Evolutionary conservation across 1,140 invertebrate species (phyloP).

Genomic region (Drosophila ironensis): DNA sequence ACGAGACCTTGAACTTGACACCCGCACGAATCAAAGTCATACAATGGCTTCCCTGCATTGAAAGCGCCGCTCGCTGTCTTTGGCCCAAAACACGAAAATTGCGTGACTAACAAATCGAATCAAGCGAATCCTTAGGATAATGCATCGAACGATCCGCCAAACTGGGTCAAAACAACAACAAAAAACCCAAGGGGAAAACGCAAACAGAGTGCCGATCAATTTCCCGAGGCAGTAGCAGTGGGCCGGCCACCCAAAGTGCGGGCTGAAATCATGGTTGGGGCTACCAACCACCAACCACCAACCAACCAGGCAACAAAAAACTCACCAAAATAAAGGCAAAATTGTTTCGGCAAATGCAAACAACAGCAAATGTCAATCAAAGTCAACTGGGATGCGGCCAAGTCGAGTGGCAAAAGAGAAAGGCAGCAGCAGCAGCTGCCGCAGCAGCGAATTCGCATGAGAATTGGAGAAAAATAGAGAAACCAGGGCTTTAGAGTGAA

Average conservation of each 20-base stretch:
- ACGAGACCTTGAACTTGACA: conserved; percentile 60
- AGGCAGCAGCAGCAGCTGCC: too few relatives aligned
- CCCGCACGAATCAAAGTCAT: conserved; percentile 3
- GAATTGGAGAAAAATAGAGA: conserved; percentile 1
- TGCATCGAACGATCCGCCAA: conserved; percentile 8
- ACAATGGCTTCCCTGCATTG: neutral
- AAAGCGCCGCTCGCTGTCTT: too few relatives aligned
- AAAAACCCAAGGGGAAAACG: conserved; percentile 24
- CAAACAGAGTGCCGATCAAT: conserved; percentile 45
- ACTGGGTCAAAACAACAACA: conserved; percentile 60
- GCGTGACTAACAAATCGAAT: conserved; percentile 51
- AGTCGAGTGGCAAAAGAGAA: conserved; percentile 74
- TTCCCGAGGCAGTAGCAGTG: conserved; percentile 35
- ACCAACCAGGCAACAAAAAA: conserved; percentile 11
- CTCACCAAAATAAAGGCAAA: conserved; percentile 35
- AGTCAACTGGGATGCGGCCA: conserved; percentile 67
- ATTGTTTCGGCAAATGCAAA: conserved; percentile 69
- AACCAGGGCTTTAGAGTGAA: neutral
- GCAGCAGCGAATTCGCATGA: too few relatives aligned
- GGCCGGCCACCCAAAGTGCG: conserved; percentile 56
- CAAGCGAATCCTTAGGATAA: conserved; percentile 24
- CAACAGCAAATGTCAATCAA: conserved; percentile 75
- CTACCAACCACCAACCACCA: too few relatives aligned
- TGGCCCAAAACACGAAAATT: too few relatives aligned
- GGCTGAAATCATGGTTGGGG: conserved; percentile 39